Conservation (phyloP, 2,113 vertebrate species). For the Boleophthalmus pectinirostris region DNA sequence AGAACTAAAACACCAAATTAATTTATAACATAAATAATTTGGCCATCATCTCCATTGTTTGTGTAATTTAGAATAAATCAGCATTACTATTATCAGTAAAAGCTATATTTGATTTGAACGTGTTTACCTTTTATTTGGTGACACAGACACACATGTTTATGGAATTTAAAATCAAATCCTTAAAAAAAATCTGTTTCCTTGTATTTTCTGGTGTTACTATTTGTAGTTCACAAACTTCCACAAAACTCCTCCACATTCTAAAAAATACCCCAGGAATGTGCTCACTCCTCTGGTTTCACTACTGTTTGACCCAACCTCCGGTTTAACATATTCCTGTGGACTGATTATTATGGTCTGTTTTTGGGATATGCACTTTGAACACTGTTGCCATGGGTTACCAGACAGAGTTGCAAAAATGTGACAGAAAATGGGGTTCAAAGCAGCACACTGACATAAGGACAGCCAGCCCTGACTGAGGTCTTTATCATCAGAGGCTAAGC, state of each 20-base stretch:
- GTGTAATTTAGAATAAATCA: too few relatives aligned
- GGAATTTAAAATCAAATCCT: constrained; percentile 4
- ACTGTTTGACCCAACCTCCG: constrained; percentile 44
- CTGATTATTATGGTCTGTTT: constrained; percentile 45
- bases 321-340: constrained; percentile 50
- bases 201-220: constrained; percentile 9
- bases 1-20: too few relatives aligned
- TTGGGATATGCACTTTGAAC: constrained; percentile 52
- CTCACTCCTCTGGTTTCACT: constrained; percentile 38
- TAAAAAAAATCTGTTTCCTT: constrained; percentile 5
- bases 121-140: too few relatives aligned
- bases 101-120: too few relatives aligned
- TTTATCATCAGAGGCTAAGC: constrained; percentile 7
- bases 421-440: constrained; percentile 43
- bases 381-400: constrained; percentile 31
- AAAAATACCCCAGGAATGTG: constrained; percentile 59
- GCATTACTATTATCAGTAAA: too few relatives aligned
- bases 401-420: constrained; percentile 39
- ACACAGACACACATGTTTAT: too few relatives aligned
- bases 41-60: too few relatives aligned
- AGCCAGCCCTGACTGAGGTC: constrained; percentile 18
- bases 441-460: constrained; percentile 13
- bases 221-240: too few relatives aligned
- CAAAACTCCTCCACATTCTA: not conserved
- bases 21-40: too few relatives aligned